Base-by-base conservation (phyloP, 2,113 vertebrate genomes). In the Odobenus rosmarus region DNA sequence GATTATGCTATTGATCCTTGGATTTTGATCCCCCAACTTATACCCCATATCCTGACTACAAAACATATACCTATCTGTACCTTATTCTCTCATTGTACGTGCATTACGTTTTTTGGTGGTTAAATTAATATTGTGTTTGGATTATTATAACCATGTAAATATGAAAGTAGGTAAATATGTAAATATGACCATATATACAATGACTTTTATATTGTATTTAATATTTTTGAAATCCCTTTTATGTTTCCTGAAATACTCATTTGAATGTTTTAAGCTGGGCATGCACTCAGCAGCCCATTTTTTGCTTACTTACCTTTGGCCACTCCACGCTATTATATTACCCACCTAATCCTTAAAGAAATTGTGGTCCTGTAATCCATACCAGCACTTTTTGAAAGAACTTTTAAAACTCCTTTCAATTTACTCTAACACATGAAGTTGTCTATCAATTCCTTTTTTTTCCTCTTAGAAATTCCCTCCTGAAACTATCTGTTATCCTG, bases 361-460 rank as follows among this genome's bases (percentile, higher is more conserved):
- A 71, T 72, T 85, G 72, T 77, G 79, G 77, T 59, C 13, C 55
- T 53, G 14, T 71, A 61, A 49, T 91, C 12, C 16, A 10, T 67
- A n/a, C 39, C 18, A 55, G 36, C 19, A 33, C 55, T 92, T 79
- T 84, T 46, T 90, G 11, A 95, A 90, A 93, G 89, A 95, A 90
- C 16, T 84, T 84, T 42, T 61, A 51, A 42, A 90, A 46, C 24
- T 62, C 19, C 26, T 94, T 88, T 92, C 23, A 85, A 2, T 53
- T 5, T 93, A 31, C 13, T 28, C 23, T 28, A n/a, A 84, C 16
- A 39, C 3, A 88, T 72, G 36, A 90, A 33, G 28, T 42, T 85
- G 39, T 67, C 51, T 88, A 4, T 71, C n/a, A 11, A 5, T 62
- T 88, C 3, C 12, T 26, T 64, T 33, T 64, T n/a, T 51, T 21